Evolutionary conservation across 2,888 invertebrate species (phyloP).

Genomic region (Spisula solida): DNA sequence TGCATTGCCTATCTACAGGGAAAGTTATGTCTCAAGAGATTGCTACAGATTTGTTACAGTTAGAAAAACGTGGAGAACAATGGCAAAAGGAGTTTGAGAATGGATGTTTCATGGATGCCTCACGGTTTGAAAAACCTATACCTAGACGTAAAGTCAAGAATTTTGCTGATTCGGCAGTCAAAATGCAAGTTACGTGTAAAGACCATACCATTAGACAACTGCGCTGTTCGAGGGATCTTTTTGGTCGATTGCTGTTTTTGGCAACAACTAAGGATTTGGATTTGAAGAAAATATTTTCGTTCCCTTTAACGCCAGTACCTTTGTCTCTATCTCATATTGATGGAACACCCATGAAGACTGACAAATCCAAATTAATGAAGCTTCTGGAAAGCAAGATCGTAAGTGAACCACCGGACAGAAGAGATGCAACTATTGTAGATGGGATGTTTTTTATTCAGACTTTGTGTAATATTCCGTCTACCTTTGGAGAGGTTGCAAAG

Average conservation of each 20-base stretch:
- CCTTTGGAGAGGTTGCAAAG: too few relatives aligned
- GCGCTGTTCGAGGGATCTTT: constrained; percentile 46
- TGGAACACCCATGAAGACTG: constrained; percentile 56
- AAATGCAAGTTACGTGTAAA: not conserved
- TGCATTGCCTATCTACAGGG: constrained; percentile 49
- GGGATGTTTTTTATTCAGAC: too few relatives aligned
- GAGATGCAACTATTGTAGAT: too few relatives aligned
- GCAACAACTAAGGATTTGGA: constrained; percentile 47
- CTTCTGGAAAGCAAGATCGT: constrained; percentile 30
- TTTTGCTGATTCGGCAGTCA: constrained; percentile 42
- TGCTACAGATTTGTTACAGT: constrained; percentile 12
- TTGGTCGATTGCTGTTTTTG: constrained; percentile 56
- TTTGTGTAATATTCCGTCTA: too few relatives aligned
- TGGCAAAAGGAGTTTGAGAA: constrained; percentile 52
- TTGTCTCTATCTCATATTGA: constrained; percentile 47
- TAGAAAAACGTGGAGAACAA: constrained; percentile 7
- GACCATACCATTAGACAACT: constrained; percentile 34
- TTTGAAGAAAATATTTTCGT: not conserved
- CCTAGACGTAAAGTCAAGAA: constrained; percentile 54
- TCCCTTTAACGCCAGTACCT: constrained; percentile 30
- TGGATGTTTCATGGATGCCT: constrained; percentile 44
- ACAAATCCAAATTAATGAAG: constrained; percentile 52
- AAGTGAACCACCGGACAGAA: not conserved
- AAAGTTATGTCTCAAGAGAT: constrained; percentile 39
- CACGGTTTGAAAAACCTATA: constrained; percentile 60